phyloP scores from a whole-genome alignment of 2,113 vertebrate genomes.

The Papio anubis region DNA sequence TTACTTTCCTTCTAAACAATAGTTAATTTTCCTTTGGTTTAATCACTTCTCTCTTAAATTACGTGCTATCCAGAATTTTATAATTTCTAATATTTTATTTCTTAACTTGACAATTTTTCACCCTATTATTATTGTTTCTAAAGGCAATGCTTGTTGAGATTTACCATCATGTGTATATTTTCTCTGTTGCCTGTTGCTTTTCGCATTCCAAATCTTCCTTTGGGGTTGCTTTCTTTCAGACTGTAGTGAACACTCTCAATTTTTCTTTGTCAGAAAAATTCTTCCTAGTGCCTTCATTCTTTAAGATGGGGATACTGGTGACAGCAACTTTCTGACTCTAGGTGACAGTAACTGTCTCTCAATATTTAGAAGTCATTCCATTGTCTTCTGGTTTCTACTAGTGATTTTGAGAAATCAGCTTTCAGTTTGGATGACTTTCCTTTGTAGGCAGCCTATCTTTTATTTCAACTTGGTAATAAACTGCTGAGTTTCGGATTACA shows the following conservation, averaged over 20 bases:
- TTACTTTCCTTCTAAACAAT: neutral
- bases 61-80: neutral
- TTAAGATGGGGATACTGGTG: neutral
- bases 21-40: neutral
- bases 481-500: too few relatives aligned
- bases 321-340: too few relatives aligned
- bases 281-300: neutral
- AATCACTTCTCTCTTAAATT: neutral
- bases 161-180: neutral
- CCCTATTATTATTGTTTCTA: neutral
- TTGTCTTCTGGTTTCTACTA: neutral
- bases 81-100: neutral
- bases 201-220: neutral
- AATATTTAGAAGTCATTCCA: too few relatives aligned
- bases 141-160: neutral
- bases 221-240: neutral
- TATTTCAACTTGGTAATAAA: too few relatives aligned
- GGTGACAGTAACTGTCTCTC: fast-evolving
- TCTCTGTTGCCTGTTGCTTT: neutral
- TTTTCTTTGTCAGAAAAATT: neutral
- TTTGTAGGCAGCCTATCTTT: neutral
- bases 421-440: neutral
- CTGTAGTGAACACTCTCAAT: neutral
- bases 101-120: neutral
- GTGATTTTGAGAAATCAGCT: neutral